Conservation (phyloP, 2,888 invertebrate genomes). For the Philaethria dido region DNA sequence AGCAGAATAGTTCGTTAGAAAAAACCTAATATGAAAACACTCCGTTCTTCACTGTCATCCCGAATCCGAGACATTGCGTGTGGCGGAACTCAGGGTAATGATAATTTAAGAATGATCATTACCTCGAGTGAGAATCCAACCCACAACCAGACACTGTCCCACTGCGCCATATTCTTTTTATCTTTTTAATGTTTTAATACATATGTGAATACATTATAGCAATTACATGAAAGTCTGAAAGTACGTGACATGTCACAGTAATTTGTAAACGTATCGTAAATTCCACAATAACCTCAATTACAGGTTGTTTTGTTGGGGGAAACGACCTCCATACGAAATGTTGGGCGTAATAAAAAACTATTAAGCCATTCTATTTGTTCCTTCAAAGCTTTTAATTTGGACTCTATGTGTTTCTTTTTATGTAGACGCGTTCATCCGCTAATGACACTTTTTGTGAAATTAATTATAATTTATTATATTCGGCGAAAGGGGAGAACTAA, state of each 20-base stretch:
- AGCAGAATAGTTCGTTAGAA: no score
- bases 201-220: background rate
- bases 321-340: constrained; percentile 30
- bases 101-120: no score
- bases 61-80: no score
- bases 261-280: constrained; percentile 27
- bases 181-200: background rate
- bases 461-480: no score
- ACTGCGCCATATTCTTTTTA: background rate
- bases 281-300: constrained; percentile 30
- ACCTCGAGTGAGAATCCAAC: no score
- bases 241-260: constrained; percentile 24
- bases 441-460: background rate
- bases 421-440: background rate
- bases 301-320: constrained; percentile 11
- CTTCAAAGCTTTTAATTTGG: background rate
- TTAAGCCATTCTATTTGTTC: background rate
- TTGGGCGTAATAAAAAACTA: constrained; percentile 4
- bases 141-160: no score
- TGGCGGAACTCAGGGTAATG: no score
- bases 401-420: constrained; percentile 13
- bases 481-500: no score
- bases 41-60: no score
- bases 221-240: constrained; percentile 22
- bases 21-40: no score